phyloP scores from a whole-genome alignment of 2,888 invertebrate species.

The Clunio marinus region DNA sequence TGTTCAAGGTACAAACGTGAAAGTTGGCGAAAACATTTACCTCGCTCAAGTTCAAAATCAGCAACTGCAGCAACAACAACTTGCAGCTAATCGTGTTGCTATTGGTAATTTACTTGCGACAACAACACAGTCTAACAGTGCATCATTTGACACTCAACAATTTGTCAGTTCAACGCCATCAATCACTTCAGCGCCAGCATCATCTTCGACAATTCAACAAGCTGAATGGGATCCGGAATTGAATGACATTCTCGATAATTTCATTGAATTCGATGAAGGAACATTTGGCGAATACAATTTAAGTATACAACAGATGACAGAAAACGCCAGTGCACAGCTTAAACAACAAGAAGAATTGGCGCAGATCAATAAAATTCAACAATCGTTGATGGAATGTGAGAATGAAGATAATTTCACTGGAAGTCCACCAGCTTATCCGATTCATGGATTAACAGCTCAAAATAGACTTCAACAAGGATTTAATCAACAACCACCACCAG shows the following conservation, averaged over 20 bases:
- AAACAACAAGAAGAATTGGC: slow-evolving; percentile 59
- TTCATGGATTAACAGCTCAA: slow-evolving; percentile 39
- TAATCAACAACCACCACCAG: slow-evolving; percentile 47
- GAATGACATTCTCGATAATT: slow-evolving; percentile 72
- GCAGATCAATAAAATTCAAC: slow-evolving; percentile 78
- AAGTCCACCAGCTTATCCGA: slow-evolving; percentile 43
- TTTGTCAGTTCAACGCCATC: slow-evolving; percentile 26
- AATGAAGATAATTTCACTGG: slow-evolving; percentile 51
- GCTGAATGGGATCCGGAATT: slow-evolving; percentile 61
- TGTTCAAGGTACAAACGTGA: slow-evolving; percentile 47
- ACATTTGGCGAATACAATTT: slow-evolving; percentile 45
- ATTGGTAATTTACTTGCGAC: slow-evolving; percentile 31
- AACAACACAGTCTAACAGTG: not conserved
- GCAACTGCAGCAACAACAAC: slow-evolving; percentile 44
- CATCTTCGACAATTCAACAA: slow-evolving; percentile 44
- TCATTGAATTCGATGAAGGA: slow-evolving; percentile 67
- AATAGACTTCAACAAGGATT: slow-evolving; percentile 44
- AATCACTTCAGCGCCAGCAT: slow-evolving; percentile 50
- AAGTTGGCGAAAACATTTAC: slow-evolving; percentile 45
- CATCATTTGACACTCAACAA: slow-evolving; percentile 22
- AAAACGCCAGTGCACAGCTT: slow-evolving; percentile 44
- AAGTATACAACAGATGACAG: slow-evolving; percentile 43
- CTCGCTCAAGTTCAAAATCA: slow-evolving; percentile 45
- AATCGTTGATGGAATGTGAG: slow-evolving; percentile 84
- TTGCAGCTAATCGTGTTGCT: not conserved